Evolutionary conservation across 2,888 invertebrate genomes (phyloP).

Genomic region (Hetaerina titia): DNA sequence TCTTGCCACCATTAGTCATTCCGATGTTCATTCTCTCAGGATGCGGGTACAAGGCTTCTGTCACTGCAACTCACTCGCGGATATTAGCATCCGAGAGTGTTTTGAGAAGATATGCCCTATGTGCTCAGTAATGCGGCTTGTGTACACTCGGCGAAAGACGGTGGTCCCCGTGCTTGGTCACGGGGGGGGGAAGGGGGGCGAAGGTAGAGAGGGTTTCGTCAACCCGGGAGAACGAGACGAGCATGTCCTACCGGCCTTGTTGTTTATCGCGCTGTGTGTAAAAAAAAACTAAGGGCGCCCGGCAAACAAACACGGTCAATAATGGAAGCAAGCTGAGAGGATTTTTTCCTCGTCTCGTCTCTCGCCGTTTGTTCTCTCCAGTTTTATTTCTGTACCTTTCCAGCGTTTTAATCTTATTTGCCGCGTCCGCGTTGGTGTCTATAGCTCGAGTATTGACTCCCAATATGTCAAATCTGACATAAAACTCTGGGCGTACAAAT

Average conservation of each 20-base stretch:
- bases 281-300: neutral
- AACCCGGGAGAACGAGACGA: neutral
- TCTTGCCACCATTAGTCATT: slow-evolving; percentile 63
- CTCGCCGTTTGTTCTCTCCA: neutral
- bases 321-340: neutral
- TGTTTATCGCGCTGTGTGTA: slow-evolving; percentile 1
- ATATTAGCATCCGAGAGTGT: slow-evolving; percentile 58
- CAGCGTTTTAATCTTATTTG: slow-evolving; percentile 34
- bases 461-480: slow-evolving; percentile 54
- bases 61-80: slow-evolving; percentile 57
- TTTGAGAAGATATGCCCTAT: neutral
- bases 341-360: neutral
- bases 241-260: neutral
- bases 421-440: slow-evolving; percentile 9
- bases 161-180: neutral
- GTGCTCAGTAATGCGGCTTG: slow-evolving; percentile 50
- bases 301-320: slow-evolving; percentile 34
- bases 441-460: neutral
- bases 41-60: slow-evolving; percentile 60
- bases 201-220: neutral
- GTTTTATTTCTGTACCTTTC: slow-evolving; percentile 23
- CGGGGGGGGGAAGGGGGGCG: neutral
- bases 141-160: neutral
- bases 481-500: slow-evolving; percentile 38
- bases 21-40: slow-evolving; percentile 49